These are phyloP conservation scores for Menura novaehollandiae DNA, from an alignment of 2,113 vertebrate genomes.

Conservation along the genomic window DNA sequence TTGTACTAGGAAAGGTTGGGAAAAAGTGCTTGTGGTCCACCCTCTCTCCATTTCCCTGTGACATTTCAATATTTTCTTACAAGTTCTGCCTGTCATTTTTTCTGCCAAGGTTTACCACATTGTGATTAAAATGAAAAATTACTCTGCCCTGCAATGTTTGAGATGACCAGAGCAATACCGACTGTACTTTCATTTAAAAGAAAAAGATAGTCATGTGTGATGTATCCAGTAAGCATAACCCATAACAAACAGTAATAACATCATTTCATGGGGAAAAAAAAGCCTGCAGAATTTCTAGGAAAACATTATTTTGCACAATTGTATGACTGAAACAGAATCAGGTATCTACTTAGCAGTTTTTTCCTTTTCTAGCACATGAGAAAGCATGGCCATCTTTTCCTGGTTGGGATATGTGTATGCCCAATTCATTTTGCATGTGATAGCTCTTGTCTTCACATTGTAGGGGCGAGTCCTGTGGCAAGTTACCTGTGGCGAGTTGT, in stretches of 20 bases:
- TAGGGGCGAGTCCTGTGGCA: background rate
- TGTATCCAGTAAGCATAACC: background rate
- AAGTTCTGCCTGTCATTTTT: background rate
- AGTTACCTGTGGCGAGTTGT: background rate
- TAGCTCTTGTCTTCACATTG: background rate
- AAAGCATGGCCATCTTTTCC: background rate
- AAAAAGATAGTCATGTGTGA: background rate
- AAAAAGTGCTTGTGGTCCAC: background rate
- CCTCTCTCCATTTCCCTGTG: background rate
- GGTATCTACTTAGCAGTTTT: background rate
- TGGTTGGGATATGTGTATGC: fast-evolving
- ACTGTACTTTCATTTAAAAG: background rate
- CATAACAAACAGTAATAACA: background rate
- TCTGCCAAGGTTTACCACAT: background rate
- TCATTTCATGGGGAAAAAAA: background rate
- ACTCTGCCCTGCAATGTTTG: background rate
- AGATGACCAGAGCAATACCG: background rate
- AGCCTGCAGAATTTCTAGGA: background rate
- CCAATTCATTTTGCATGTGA: background rate
- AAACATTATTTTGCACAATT: background rate
- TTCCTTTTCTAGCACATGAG: background rate
- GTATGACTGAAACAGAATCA: background rate
- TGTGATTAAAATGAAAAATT: background rate
- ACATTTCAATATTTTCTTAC: background rate
- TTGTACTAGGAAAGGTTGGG: background rate